Base-by-base conservation (phyloP, 2,113 vertebrate species). In the Otus sunia region DNA sequence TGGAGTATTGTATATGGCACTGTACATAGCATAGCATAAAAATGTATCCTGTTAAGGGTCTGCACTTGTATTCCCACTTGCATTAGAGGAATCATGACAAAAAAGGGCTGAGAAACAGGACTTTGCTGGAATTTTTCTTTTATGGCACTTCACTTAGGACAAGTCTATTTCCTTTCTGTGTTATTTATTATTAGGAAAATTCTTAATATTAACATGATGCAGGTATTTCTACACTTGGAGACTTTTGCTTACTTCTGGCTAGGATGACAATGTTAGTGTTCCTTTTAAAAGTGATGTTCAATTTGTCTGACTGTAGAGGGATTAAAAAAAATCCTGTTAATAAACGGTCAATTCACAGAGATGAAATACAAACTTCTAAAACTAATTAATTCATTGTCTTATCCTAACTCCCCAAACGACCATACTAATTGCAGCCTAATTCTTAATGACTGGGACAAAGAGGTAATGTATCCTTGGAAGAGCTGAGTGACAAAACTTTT, bases 361-460 rank as follows among this genome's bases (percentile, higher is more conserved):
- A 85, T 66, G 30, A 97, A 95, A 94, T 36, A 59, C 66, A 93
- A 81, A 74, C 34, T 87, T 58, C 66, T 91, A 72, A 92, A 94
- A 75, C 43, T 64, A 93, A 91, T 96, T 77, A 96, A 92, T 95
- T 86, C 39, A 81, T 85, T 93, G 68, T 78, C 74, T 94, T 86
- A 62, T 37, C 60, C 85, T 84, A 87, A 69, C 22, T 92, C 75
- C 72, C 88, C 34, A 73, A 56, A 84, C 1, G 14, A 88, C 39
- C 3, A 1, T 72, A 73, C 77, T 89, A 87, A 94, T 94, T 94
- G 49, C 60, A 87, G 58, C 25, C 64, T 94, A 91, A 89, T 91
- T 96, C 64, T 82, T 91, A 43, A 68, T 78, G 88, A 36, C 25
- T 64, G 41, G 41, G 58, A 94, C 76, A 90, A 93, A 94, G 71